These are phyloP conservation scores for Elysia chlorotica DNA, from an alignment of 1,140 invertebrate species.

Conservation along the genomic window DNA sequence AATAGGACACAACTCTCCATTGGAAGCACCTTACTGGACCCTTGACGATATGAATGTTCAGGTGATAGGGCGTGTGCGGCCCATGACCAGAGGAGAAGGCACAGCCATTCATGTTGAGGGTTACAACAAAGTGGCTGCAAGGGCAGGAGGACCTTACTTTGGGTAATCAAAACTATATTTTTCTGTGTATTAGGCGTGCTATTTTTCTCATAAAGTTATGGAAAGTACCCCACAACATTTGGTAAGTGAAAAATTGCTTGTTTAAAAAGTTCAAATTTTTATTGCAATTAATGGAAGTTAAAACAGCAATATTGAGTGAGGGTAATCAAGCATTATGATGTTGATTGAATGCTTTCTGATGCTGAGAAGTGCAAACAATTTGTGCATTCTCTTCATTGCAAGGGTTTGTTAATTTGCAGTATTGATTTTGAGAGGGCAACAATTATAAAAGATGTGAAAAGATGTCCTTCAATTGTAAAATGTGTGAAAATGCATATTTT, in stretches of 20 bases:
- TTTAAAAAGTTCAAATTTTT: background rate
- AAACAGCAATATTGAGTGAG: background rate
- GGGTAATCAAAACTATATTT: slow-evolving; percentile 20
- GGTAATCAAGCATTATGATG: background rate
- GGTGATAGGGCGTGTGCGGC: slow-evolving; percentile 39
- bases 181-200: background rate
- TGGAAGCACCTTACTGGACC: too few species aligned
- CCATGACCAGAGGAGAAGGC: slow-evolving; percentile 33
- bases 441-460: background rate
- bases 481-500: background rate
- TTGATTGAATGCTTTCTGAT: background rate
- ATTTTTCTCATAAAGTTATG: background rate
- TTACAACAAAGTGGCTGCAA: slow-evolving; percentile 25
- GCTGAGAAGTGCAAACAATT: background rate
- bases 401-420: background rate
- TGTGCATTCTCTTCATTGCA: background rate
- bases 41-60: slow-evolving; percentile 51
- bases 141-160: slow-evolving; percentile 32
- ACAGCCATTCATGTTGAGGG: slow-evolving; percentile 30
- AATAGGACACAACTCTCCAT: too few species aligned
- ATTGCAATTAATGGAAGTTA: background rate
- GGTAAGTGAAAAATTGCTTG: background rate
- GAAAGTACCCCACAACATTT: background rate
- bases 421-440: background rate
- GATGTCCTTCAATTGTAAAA: background rate